Percentiles rank a stretch among this genome's conserved stretches.
Evolutionary conservation across 2,113 vertebrate species (phyloP).

Genomic region (Cheilinus undulatus): DNA sequence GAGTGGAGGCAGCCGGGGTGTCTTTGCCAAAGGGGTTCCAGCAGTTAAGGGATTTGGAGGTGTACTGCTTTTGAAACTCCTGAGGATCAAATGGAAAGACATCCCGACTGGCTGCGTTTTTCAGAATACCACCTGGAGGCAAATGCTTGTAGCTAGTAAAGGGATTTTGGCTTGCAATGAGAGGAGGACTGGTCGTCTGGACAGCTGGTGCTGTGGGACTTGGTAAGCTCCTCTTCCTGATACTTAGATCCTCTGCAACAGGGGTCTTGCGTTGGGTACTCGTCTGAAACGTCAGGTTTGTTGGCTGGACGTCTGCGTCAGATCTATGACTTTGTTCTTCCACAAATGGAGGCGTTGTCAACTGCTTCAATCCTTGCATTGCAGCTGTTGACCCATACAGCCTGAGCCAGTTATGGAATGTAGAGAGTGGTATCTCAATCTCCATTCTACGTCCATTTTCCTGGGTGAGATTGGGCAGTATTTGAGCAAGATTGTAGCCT

Average conservation of each 20-base stretch:
- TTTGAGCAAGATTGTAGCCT: conserved; percentile 14
- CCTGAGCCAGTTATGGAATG: conserved; percentile 75
- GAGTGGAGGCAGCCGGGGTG: background rate
- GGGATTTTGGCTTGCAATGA: background rate
- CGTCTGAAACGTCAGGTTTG: conserved; percentile 33
- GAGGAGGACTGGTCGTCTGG: background rate
- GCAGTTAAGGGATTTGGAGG: conserved; percentile 9
- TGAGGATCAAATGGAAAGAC: conserved; percentile 3
- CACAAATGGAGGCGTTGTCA: background rate
- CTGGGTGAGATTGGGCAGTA: conserved; percentile 12
- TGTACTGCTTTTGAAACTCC: background rate
- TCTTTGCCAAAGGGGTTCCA: conserved; percentile 36
- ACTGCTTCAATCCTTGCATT: conserved; percentile 4
- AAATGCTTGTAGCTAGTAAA: conserved; percentile 24
- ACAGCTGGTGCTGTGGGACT: background rate
- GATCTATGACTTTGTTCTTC: conserved; percentile 9
- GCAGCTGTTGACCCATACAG: conserved; percentile 34
- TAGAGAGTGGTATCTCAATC: conserved; percentile 80
- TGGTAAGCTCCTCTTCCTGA: conserved; percentile 1
- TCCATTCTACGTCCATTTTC: conserved; percentile 74
- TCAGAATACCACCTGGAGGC: conserved; percentile 3
- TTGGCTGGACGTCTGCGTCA: background rate
- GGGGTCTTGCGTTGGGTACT: conserved; percentile 15
- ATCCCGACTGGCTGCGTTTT: conserved; percentile 6
- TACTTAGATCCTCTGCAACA: conserved; percentile 19